Base-by-base conservation (phyloP, 2,888 invertebrate genomes). In the Megastigmus dorsalis region DNA sequence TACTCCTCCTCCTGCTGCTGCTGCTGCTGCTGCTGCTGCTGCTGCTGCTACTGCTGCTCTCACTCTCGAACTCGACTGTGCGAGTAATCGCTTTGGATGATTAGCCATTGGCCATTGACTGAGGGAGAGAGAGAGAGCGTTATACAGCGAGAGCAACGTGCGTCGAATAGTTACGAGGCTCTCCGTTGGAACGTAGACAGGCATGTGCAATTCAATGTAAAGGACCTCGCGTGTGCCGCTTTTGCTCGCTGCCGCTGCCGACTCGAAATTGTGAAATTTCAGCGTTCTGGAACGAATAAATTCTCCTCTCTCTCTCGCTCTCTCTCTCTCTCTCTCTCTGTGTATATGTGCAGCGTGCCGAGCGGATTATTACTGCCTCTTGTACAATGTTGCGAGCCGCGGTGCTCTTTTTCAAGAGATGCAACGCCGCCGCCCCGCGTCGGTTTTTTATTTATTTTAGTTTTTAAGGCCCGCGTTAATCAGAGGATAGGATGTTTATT, bases 1-100 rank as follows among this genome's bases (percentile, higher is more conserved):
- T 45, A n/a, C 30, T 41, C 26, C 48, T 54, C 57, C 38, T 23
- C 26, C 43, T 50, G n/a, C 41, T 36, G n/a, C 55, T 45, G n/a
- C 30, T 41, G 18, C 48, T 54, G 52, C 38, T 23, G 18, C 43
- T 50, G n/a, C 41, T 36, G n/a, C n/a, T n/a, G n/a, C n/a, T n/a
- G n/a, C n/a, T n/a, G n/a, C n/a, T n/a, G n/a, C n/a, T n/a, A n/a
- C n/a, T n/a, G n/a, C n/a, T n/a, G n/a, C n/a, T 36, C 30, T 54
- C 54, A 23, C 9, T 41, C 50, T 36, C 43, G 18, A 67, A 74
- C 57, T 79, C 68, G 65, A 71, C 76, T 77, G 77, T 74, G 75
- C 77, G 77, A 76, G 66, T 77, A 75, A 71, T 79, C 73, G 74
- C 74, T 74, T 76, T 73, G 76, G 70, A 74, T 76, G 76, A 76